Evolutionary conservation across 92 coral and sea anemone species (phyloP), one percentile per base, ranked within the genome.

Genomic region (Actinernus sp.): DNA sequence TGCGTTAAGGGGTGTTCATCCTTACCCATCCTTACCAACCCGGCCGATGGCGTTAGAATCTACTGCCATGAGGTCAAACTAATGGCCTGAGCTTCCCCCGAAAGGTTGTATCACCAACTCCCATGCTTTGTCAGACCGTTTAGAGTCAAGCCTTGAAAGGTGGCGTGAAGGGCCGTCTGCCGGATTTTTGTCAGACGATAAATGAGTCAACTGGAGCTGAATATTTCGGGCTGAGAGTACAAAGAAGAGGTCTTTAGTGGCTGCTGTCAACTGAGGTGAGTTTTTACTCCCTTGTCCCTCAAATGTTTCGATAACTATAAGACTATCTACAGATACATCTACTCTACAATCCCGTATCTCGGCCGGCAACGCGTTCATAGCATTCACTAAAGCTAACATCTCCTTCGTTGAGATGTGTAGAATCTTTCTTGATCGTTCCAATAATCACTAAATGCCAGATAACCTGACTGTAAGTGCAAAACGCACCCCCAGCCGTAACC

Each of bases 131-230:
- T 2, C 24, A 22, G 64, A 65, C 44, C 63, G 25, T 22, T 43
- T 54, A 3, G 50, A 31, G 31, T 75, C 73, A 1, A 64, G 46
- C 7, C 45, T 28, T 1, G 66, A 53, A 22, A 63, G 21, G 24
- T 22, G 8, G 21, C 73, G 32, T 14, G 82, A 74, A 5, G 82
- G 73, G 2, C 49, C 65, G 53, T 74, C 82, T 10, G 82, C 83
- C 21, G n/a, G 57, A 36, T 75, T 74, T 3, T 13, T 44, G 0
- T 50, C 53, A 5, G 73, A 63, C 3, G 74, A 39, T 5, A 75
- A 44, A 38, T 63, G 48, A 27, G 12, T 36, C 60, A 72, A 21
- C 19, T 61, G 17, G 3, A 73, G 31, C 26, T 54, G 64, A 2
- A 74, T 10, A 55, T 51, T 50, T 12, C 60, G 34, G 7, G 57